These are phyloP conservation scores for Idris sp. DNA, from an alignment of 1,140 invertebrate genomes.

Conservation along the genomic window DNA sequence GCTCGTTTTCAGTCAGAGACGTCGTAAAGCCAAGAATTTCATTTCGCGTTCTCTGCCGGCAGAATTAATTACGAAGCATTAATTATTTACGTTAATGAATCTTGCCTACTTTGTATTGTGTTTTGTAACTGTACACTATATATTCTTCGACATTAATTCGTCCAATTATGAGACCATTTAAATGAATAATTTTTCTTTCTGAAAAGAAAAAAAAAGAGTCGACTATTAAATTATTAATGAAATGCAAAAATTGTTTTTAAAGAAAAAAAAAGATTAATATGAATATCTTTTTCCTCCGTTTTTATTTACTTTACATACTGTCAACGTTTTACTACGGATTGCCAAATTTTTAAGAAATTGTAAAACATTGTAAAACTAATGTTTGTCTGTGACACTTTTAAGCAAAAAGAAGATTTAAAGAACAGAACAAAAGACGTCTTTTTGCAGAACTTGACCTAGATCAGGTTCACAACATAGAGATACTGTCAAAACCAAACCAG, in stretches of 20 bases:
- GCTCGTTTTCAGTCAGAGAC: slow-evolving; percentile 51
- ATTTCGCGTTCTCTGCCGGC: slow-evolving; percentile 48
- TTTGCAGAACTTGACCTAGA: slow-evolving; percentile 45
- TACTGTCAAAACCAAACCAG: slow-evolving; percentile 39
- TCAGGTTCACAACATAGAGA: slow-evolving; percentile 8
- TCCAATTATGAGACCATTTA: slow-evolving; percentile 12
- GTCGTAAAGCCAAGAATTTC: slow-evolving; percentile 64
- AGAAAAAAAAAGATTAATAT: too few relatives aligned
- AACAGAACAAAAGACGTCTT: slow-evolving; percentile 22
- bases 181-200: too few relatives aligned
- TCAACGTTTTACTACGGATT: too few relatives aligned
- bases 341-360: slow-evolving; percentile 1
- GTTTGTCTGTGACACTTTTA: slow-evolving; percentile 27
- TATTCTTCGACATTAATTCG: slow-evolving; percentile 17
- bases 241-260: too few relatives aligned
- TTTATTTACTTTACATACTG: too few relatives aligned
- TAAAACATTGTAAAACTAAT: slow-evolving; percentile 37
- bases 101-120: slow-evolving; percentile 37
- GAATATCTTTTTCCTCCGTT: too few relatives aligned
- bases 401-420: slow-evolving; percentile 43
- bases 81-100: slow-evolving; percentile 61
- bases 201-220: too few relatives aligned
- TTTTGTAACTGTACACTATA: slow-evolving; percentile 21
- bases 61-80: slow-evolving; percentile 64
- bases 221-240: too few relatives aligned